A percentile compares a stretch with the other conserved stretches of the same genome.
Conservation (phyloP, 2,888 invertebrate species). For the Xestobium rufovillosum region DNA sequence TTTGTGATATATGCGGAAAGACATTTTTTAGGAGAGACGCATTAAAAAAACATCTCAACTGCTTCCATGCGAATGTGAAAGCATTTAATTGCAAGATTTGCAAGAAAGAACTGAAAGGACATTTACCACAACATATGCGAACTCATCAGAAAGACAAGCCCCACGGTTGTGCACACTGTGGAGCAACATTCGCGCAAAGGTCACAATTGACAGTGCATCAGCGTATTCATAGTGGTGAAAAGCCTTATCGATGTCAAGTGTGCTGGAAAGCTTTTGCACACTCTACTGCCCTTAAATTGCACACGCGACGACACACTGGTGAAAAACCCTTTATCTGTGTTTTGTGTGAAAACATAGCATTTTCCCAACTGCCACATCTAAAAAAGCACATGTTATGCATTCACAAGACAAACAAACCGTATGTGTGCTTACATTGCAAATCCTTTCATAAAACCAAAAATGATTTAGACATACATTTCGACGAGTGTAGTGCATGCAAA, state of each 20-base stretch:
- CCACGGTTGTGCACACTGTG: slow-evolving; percentile 70
- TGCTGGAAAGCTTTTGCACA: slow-evolving; percentile 75
- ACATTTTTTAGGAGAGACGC: slow-evolving; percentile 68
- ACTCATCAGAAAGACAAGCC: slow-evolving; percentile 71
- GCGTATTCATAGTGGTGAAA: slow-evolving; percentile 75
- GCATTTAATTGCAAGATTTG: slow-evolving; percentile 75
- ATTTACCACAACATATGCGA: slow-evolving; percentile 74
- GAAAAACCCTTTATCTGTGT: slow-evolving; percentile 74
- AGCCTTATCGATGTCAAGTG: slow-evolving; percentile 76
- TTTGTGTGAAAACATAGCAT: slow-evolving; percentile 61
- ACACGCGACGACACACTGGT: slow-evolving; percentile 75
- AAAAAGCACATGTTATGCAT: slow-evolving; percentile 84
- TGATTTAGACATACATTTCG: slow-evolving; percentile 60
- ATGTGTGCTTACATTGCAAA: slow-evolving; percentile 66
- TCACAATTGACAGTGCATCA: slow-evolving; percentile 79
- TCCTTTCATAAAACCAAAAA: slow-evolving; percentile 69
- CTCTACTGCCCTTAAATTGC: slow-evolving; percentile 76
- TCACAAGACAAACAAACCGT: slow-evolving; percentile 70
- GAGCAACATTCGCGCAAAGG: slow-evolving; percentile 72
- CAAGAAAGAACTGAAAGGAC: slow-evolving; percentile 72
- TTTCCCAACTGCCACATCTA: slow-evolving; percentile 77
- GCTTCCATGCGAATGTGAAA: slow-evolving; percentile 65
- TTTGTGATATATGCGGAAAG: slow-evolving; percentile 74
- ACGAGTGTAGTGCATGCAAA: slow-evolving; percentile 45
- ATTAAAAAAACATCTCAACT: slow-evolving; percentile 66